Conservation (phyloP, 1,140 invertebrate species). For the Drosophila carrolli region DNA sequence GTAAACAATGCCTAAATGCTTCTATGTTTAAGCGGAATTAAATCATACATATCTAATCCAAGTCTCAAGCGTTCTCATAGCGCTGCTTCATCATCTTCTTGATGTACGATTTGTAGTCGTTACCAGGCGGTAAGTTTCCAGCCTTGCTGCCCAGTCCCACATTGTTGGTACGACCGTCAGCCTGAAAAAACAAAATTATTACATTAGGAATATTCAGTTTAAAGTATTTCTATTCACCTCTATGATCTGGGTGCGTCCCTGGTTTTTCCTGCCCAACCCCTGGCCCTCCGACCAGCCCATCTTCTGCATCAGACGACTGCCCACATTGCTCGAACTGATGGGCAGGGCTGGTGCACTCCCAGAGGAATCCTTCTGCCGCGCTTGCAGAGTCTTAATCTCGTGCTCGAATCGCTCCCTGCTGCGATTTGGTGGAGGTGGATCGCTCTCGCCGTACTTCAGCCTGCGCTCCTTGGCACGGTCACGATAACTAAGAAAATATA, state of each 20-base stretch:
- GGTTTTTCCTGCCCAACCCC: slow-evolving; percentile 96
- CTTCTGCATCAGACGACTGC: slow-evolving; percentile 97
- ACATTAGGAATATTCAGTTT: no score
- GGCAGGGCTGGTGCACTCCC: slow-evolving; percentile 84
- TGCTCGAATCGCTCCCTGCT: slow-evolving; percentile 89
- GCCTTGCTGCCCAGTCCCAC: slow-evolving; percentile 90
- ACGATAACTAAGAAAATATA: slow-evolving; percentile 88
- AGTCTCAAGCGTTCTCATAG: slow-evolving; percentile 87
- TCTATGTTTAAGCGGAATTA: slow-evolving; percentile 16
- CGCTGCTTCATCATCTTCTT: slow-evolving; percentile 94
- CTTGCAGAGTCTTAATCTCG: slow-evolving; percentile 71
- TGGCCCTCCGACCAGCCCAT: slow-evolving; percentile 99
- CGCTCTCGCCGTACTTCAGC: slow-evolving; percentile 95
- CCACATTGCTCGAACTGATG: slow-evolving; percentile 95
- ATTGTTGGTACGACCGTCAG: slow-evolving; percentile 86
- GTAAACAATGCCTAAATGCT: slow-evolving; percentile 19
- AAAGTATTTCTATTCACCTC: slow-evolving; percentile 86
- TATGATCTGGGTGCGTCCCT: slow-evolving; percentile 97
- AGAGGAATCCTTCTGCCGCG: slow-evolving; percentile 49
- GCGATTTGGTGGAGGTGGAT: slow-evolving; percentile 90
- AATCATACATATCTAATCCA: neutral
- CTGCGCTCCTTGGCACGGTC: slow-evolving; percentile 98
- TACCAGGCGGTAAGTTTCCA: slow-evolving; percentile 88
- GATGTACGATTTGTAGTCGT: slow-evolving; percentile 95
- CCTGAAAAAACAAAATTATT: slow-evolving; percentile 41